Percentiles rank a stretch among this genome's conserved stretches.
Evolutionary conservation across 2,888 invertebrate species (phyloP).

Genomic region (Limnephilus lunatus): DNA sequence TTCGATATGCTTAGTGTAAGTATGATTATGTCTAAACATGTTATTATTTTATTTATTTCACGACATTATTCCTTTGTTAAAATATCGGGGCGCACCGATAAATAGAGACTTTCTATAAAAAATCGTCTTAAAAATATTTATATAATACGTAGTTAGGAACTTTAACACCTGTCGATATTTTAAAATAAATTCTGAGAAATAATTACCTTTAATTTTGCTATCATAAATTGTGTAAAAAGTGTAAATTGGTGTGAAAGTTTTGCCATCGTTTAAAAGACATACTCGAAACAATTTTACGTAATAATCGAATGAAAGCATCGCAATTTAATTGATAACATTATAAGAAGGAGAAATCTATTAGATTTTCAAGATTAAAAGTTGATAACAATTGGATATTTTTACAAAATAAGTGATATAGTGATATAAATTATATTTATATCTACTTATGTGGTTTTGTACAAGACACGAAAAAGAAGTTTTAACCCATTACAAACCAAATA

Average conservation of each 20-base stretch:
- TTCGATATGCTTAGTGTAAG: too few relatives aligned
- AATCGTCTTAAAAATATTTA: too few relatives aligned
- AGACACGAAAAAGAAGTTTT: background rate
- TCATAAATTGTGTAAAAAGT: too few relatives aligned
- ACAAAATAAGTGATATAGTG: background rate
- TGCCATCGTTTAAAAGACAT: background rate
- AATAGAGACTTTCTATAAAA: too few relatives aligned
- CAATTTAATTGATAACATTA: background rate
- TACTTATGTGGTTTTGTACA: background rate
- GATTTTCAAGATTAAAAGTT: background rate
- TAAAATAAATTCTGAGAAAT: too few relatives aligned
- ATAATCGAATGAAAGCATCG: background rate
- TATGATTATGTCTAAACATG: too few relatives aligned
- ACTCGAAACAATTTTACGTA: background rate
- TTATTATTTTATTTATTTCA: too few relatives aligned
- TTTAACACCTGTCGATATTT: too few relatives aligned
- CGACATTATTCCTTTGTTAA: too few relatives aligned
- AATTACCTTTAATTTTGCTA: too few relatives aligned
- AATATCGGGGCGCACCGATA: too few relatives aligned
- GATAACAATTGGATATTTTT: background rate
- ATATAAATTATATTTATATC: background rate
- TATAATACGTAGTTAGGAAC: too few relatives aligned
- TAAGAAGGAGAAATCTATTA: background rate
- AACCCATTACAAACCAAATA: background rate
- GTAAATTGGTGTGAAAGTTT: background rate